phyloP scores from a whole-genome alignment of 2,888 invertebrate genomes.

The Limnephilus lunatus region DNA sequence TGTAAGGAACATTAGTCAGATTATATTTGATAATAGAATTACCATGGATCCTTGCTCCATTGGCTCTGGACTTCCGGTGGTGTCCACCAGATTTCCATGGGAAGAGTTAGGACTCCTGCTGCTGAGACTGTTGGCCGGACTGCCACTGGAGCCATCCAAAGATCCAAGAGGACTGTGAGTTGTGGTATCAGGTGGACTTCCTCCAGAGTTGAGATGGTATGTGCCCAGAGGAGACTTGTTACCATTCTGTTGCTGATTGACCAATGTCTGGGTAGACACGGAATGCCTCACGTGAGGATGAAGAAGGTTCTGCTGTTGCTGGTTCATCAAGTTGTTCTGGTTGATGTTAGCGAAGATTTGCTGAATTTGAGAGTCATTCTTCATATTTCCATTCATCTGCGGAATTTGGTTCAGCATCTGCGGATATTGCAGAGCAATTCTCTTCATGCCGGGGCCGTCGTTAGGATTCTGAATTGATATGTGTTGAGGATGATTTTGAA shows the following conservation, averaged over 20 bases:
- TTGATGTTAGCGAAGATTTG: slow-evolving; percentile 64
- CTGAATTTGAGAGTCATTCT: slow-evolving; percentile 61
- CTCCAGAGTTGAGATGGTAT: slow-evolving; percentile 70
- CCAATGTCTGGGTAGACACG: slow-evolving; percentile 86
- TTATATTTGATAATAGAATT: slow-evolving; percentile 65
- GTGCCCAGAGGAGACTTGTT: slow-evolving; percentile 71
- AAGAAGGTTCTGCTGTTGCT: slow-evolving; percentile 58
- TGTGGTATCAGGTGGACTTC: slow-evolving; percentile 87
- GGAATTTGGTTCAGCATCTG: slow-evolving; percentile 62
- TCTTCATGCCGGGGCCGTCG: slow-evolving; percentile 60
- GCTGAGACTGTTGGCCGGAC: slow-evolving; percentile 60
- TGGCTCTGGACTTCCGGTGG: slow-evolving; percentile 75
- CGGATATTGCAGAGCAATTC: slow-evolving; percentile 62
- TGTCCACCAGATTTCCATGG: slow-evolving; percentile 72
- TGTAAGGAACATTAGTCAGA: no score
- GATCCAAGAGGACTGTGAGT: slow-evolving; percentile 88
- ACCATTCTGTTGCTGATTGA: slow-evolving; percentile 72
- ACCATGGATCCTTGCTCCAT: slow-evolving; percentile 74
- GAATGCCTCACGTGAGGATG: slow-evolving; percentile 77
- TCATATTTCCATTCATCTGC: slow-evolving; percentile 55
- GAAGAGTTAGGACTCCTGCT: slow-evolving; percentile 64
- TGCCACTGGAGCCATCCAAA: slow-evolving; percentile 69
- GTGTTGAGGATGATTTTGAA: slow-evolving; percentile 67
- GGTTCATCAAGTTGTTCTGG: slow-evolving; percentile 60
- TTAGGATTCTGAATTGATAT: slow-evolving; percentile 62